Base-by-base conservation (phyloP, 1,140 invertebrate species). In the Pseudomyrmex concolor region DNA sequence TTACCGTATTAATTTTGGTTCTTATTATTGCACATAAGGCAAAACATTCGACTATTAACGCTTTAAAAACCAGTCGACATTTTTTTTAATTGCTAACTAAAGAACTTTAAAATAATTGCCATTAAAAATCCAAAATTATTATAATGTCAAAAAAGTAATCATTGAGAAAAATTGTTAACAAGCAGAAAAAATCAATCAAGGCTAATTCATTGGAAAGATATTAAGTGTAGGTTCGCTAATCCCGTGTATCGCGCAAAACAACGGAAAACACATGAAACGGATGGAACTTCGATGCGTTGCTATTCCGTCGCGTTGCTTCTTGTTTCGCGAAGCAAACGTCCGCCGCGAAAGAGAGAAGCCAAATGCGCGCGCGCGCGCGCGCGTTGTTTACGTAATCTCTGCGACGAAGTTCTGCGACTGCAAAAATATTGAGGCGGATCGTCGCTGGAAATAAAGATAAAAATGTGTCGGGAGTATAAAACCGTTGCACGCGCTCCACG, bases 381-480 rank as follows among this genome's bases (percentile, higher is more conserved):
- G 34, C 34, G 34, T 34, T 77, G 60, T 57, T 83, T 77, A 63
- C 80, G 62, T 76, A 76, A 77, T 83, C 72, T 59, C 59, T 78
- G 19, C 25, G 34, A 68, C 71, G 19, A 45, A 80, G 54, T 50
- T 34, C 34, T 51, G 45, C 66, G 45, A 71, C 43, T 12, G 48
- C 48, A 66, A 83, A 83, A 83, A 66, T 83, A 77, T 54, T 50
- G 50, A 57, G 15, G 50, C 63, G 71, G 45, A 64, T 77, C 43
- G 80, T 83, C 12, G 54, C 22, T 34, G 62, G 77, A 83, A 83
- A 83, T 64, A 74, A 78, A 83, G 22, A 22, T 50, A 59, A 77
- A 66, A 83, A 83, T 77, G 43, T 76, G 43, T 76, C 76, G 66
- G 43, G 15, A 17, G 43, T 71, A 71, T 80, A 80, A 80, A 80